Evolutionary conservation across 1,140 invertebrate species (phyloP), one percentile per base, ranked within the genome.

Genomic region (Lanistes nyassanus): DNA sequence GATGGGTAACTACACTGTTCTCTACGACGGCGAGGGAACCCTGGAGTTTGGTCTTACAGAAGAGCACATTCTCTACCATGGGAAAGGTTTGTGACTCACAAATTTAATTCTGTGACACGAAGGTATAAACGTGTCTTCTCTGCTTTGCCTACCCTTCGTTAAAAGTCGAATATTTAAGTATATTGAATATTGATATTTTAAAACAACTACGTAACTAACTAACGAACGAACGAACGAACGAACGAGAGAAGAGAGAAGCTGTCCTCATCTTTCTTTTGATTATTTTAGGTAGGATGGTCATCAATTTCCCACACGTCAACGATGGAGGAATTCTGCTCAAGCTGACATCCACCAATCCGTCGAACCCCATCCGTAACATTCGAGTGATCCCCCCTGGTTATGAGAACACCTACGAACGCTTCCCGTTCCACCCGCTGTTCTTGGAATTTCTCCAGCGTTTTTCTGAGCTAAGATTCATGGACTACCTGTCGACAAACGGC

Each of bases 1-100:
- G 19, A 69, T 64, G 36, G 82, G 82, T 23, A 79, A 83, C 60
- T 85, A 81, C 55, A 80, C 82, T 1, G 55, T 82, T 6, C 66
- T 85, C 4, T 85, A 82, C 74, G 83, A 85, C 60, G 83, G 83
- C 0, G 83, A 85, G 36, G 83, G 83, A 13, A 78, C 74, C 42
- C 66, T 85, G 16, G 72, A 62, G 7, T 79, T 83, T 53, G 67
- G n/a, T 23, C 73, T 85, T 4, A 67, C 77, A 3, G 47, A 73
- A 29, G 19, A 75, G 26, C 74, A 67, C 21, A 71, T 80, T 19
- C 55, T 78, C 19, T 77, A 79, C 60, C 65, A 79, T 34, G 77
- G 76, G 21, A 82, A 83, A 79, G 83, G 82, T 80, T 68, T 55
- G 19, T 47, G 2, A 13, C 42, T 47, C 0, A 47, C 2, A 47